Evolutionary conservation across 2,797 vertebrate genomes (phyloP).

Genomic region (Octomys mimax): DNA sequence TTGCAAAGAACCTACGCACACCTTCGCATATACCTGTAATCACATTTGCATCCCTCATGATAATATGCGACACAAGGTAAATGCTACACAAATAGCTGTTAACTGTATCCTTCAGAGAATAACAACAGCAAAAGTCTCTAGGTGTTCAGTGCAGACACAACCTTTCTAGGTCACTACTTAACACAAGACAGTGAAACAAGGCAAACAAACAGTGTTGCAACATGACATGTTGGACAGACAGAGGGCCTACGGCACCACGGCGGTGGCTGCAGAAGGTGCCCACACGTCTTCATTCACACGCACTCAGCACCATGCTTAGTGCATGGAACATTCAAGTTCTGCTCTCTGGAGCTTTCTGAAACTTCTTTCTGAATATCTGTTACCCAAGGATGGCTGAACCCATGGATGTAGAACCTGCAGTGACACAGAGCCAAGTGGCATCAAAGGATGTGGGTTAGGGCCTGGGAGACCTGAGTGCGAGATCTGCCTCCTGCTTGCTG

Average conservation of each 20-base stretch:
- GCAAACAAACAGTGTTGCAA: neutral
- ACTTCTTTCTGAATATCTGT: neutral
- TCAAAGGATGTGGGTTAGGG: neutral
- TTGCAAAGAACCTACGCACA: neutral
- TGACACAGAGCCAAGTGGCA: too few relatives aligned
- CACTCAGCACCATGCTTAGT: too few relatives aligned
- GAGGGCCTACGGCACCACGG: too few relatives aligned
- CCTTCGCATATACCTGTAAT: neutral
- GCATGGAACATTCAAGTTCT: neutral
- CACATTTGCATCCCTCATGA: neutral
- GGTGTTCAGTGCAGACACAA: neutral
- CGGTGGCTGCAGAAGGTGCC: neutral
- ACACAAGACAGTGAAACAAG: accelerated
- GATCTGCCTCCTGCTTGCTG: neutral
- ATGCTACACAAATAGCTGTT: neutral
- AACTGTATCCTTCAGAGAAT: neutral
- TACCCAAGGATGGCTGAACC: neutral
- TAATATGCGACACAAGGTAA: neutral
- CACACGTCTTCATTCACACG: too few relatives aligned
- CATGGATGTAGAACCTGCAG: neutral
- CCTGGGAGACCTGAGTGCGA: neutral
- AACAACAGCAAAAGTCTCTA: neutral
- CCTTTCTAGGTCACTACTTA: too few relatives aligned
- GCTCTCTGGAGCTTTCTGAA: neutral
- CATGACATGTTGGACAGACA: accelerated